Base-by-base conservation (phyloP, 2,888 invertebrate species). In the Sinopyrophorus schimmeli region DNA sequence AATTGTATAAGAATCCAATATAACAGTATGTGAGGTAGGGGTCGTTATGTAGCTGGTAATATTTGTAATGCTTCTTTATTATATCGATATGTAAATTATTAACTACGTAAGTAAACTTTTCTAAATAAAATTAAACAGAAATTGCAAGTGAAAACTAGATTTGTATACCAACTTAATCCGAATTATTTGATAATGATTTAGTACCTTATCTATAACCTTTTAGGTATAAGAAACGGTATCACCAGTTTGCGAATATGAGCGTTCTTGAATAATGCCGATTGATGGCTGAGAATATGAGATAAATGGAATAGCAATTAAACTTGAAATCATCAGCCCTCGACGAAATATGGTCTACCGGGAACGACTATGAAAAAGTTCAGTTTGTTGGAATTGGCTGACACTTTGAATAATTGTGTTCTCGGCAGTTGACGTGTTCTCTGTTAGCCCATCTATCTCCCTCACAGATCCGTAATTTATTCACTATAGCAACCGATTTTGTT, bases 251-350 rank as follows among this genome's bases (percentile, higher is more conserved):
- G 52, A 52, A 58, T 53, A 55, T 56, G 53, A 48, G 50, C 34
- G 44, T 49, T 30, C 21, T 40, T 41, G 46, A 47, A 47, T 54
- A 40, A 21, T 46, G 56, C 48, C 49, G 47, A 44, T 47, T 44
- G 52, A 38, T 41, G 55, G 50, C 53, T 51, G 58, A 27, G 34
- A 49, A 48, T 35, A 21, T 37, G 48, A 59, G 57, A 60, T 60
- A 60, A 60, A 60, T 59, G 59, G 54, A 56, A 57, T 54, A 52
- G 55, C 57, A 60, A 60, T 60, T 60, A 60, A 60, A 60, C 54
- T 55, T 51, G 46, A 48, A 52, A 59, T 47, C 48, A 48, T 38
- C 46, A 39, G 35, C 35, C 50, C 40, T 21, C 40, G 39, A 23
- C 37, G 40, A 54, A 47, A 49, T 49, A 46, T 47, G 35, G 23